Evolutionary conservation across 2,888 invertebrate genomes (phyloP), one percentile per base, ranked within the genome.

Genomic region (Cecidostiba fungosa): DNA sequence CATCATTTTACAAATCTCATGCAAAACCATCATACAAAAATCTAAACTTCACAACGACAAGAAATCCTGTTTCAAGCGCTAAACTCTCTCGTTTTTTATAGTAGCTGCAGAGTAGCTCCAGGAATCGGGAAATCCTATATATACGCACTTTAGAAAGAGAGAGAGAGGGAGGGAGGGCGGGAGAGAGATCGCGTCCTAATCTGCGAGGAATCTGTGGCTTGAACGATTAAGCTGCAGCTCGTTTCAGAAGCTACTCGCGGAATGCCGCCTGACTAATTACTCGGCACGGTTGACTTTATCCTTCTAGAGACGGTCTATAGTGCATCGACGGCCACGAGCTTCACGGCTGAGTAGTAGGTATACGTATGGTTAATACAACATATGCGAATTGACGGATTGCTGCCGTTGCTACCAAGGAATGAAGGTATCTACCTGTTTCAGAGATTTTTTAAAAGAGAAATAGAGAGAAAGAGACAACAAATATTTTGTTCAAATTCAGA

Each of bases 211-310:
- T 82, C 76, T 36, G 66, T 10, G 3, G 62, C 29, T 4, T 69
- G 73, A 66, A 23, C 83, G 78, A 84, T 84, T 84, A 84, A 78
- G 36, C 32, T 8, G 14, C 14, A 0, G 66, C 66, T 66, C 26
- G 29, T 66, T 66, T 66, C 66, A 29, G 66, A 66, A 66, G 66
- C 26, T n/a, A 59, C 66, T 23, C 36, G 84, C 66, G 79, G 74
- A 84, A 79, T 79, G 73, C 36, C 84, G 74, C 66, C 79, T 84
- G 74, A 74, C 74, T 84, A 84, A 79, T 84, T 79, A 84, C 78
- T 59, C 10, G 29, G 16, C 32, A 16, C 5, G 50, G 10, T 23
- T 26, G n/a, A 36, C 47, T 74, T 50, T 74, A 43, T 74, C 23
- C 29, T 47, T n/a, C 74, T 10, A 23, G 77, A 66, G 62, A 77